These are phyloP conservation scores for Mormyrops attenuatus DNA, from an alignment of 2,797 vertebrate species.

Conservation along the genomic window DNA sequence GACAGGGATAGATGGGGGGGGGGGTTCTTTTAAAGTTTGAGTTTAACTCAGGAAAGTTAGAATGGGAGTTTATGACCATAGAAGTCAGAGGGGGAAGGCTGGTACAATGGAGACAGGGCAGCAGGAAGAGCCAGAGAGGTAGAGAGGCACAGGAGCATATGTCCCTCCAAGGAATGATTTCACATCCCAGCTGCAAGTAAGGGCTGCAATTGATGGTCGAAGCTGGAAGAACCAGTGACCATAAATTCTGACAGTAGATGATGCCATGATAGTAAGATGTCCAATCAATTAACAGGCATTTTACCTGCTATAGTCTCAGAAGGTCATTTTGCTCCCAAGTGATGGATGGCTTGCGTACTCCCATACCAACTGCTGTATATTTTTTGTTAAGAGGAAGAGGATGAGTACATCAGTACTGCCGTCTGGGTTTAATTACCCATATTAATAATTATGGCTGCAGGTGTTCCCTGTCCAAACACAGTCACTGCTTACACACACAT, in stretches of 20 bases:
- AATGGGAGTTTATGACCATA: constrained; percentile 41
- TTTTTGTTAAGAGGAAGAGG: background rate
- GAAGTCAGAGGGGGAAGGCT: constrained; percentile 32
- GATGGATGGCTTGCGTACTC: background rate
- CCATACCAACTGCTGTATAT: background rate
- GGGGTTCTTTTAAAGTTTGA: constrained; percentile 46
- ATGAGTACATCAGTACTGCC: background rate
- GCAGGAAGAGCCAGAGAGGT: background rate
- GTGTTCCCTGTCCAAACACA: background rate
- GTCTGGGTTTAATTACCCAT: background rate
- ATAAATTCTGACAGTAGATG: background rate
- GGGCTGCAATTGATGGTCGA: background rate
- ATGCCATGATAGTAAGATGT: background rate
- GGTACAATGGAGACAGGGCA: background rate
- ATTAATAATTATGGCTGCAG: background rate
- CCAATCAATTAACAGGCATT: background rate
- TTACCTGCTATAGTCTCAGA: background rate
- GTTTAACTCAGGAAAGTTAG: constrained; percentile 44
- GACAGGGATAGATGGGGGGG: constrained; percentile 33
- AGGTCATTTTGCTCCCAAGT: background rate
- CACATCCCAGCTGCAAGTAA: background rate
- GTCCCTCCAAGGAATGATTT: background rate
- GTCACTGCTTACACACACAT: background rate
- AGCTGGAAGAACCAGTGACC: background rate
- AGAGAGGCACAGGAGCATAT: background rate